These are phyloP conservation scores for Lacanobia wlatinum DNA, from an alignment of 2,888 invertebrate genomes.

Conservation along the genomic window DNA sequence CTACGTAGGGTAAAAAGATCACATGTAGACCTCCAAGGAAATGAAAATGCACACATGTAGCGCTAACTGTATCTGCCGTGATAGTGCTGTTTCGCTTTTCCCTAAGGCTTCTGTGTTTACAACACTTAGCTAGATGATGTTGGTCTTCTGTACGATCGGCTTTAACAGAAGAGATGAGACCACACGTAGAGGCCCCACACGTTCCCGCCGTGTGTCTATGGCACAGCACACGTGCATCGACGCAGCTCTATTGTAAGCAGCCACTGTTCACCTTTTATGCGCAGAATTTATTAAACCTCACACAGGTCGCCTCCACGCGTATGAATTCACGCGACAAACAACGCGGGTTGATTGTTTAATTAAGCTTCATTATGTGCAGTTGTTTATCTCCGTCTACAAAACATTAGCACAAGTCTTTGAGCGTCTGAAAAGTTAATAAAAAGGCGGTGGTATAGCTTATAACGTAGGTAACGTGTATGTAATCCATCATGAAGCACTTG, in stretches of 20 bases:
- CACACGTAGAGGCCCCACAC: conserved; percentile 63
- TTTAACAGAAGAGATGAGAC: conserved; percentile 29
- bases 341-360: conserved; percentile 35
- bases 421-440: background rate
- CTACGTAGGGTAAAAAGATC: background rate
- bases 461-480: background rate
- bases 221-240: conserved; percentile 46
- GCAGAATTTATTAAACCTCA: conserved; percentile 22
- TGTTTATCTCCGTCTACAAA: conserved; percentile 8
- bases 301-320: conserved; percentile 10
- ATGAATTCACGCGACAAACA: conserved; percentile 18
- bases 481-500: background rate
- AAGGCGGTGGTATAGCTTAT: background rate
- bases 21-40: background rate
- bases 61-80: background rate
- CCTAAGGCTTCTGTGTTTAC: background rate
- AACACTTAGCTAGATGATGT: background rate
- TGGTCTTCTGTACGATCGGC: conserved; percentile 21
- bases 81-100: background rate
- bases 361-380: conserved; percentile 13
- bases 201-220: conserved; percentile 40
- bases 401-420: conserved; percentile 2
- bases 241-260: conserved; percentile 29
- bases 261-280: conserved; percentile 45
- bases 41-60: background rate